Base-by-base conservation (phyloP, 2,888 invertebrate genomes). In the Augiades crinisus region DNA sequence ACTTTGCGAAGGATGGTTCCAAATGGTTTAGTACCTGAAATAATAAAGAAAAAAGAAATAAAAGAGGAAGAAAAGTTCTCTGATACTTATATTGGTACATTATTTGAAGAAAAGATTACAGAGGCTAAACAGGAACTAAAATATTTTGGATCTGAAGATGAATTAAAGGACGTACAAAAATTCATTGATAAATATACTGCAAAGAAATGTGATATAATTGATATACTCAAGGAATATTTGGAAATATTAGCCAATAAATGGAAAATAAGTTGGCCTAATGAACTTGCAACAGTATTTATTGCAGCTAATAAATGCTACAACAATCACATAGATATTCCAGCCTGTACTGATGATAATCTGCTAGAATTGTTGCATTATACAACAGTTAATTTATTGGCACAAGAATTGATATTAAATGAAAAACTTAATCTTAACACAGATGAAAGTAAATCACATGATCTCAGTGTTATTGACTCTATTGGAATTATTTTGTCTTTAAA, bases 1-100 rank as follows among this genome's bases (percentile, higher is more conserved):
- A 93, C 92, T 2, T 77, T 95, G 12, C 90, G 92, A 53, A 86
- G 92, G 72, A 91, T 95, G 74, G 91, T 95, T 21, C 94, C 95
- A 0, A 73, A 78, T 16, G 79, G 84, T 59, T 81, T 94, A 59
- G 73, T 91, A 78, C 92, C 78, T 27, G 85, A 87, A 49, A 64
- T 72, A 22, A 56, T 70, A 6, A 68, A 81, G 47, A 89, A 81
- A 67, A 85, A 73, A 72, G 83, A 72, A 72, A 81, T 75, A 72
- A 81, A 72, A 65, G 72, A 59, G 50, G 80, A 63, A 58, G 93
- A 93, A 53, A 91, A 91, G 59, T 93, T 93, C 0, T 91, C 92
- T 71, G 92, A 92, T 58, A 91, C 91, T 82, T 92, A 94, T 60
- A 70, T 93, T 46, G 92, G 91, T 49, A 91, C 92, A 65, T 67